Conservation (phyloP, 1,140 invertebrate genomes). For the Saccostrea cuccullata region DNA sequence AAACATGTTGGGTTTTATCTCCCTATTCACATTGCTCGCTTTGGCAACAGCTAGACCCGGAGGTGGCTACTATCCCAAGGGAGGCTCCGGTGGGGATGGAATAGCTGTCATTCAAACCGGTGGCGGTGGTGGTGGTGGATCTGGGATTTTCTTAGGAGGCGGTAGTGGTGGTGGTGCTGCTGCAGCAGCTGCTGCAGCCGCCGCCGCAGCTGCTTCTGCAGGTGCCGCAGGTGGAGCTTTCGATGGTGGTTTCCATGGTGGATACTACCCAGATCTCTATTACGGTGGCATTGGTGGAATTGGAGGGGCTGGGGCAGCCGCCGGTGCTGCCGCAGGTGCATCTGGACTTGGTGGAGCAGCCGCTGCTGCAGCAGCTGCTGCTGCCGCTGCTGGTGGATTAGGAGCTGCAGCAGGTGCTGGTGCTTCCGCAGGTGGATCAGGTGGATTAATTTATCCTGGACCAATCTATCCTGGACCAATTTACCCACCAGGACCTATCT, state of each 20-base stretch:
- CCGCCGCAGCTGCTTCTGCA: background rate
- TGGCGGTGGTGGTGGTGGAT: background rate
- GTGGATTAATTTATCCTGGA: background rate
- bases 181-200: background rate
- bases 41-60: background rate
- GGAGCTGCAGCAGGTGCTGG: background rate
- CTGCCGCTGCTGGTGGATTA: background rate
- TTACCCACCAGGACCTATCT: background rate
- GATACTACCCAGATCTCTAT: background rate
- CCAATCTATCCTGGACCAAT: background rate
- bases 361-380: background rate
- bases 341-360: background rate
- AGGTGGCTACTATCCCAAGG: conserved; percentile 25
- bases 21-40: background rate
- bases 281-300: background rate
- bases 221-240: background rate
- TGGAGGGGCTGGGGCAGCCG: background rate
- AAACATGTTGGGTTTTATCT: background rate
- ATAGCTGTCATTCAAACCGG: conserved; percentile 7
- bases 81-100: background rate
- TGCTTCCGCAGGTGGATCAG: background rate
- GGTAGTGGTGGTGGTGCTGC: background rate
- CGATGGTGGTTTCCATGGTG: conserved; percentile 3
- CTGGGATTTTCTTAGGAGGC: background rate
- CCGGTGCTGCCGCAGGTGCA: background rate